These are phyloP conservation scores for Campoletis raptor DNA, from an alignment of 2,888 invertebrate species.

Conservation along the genomic window DNA sequence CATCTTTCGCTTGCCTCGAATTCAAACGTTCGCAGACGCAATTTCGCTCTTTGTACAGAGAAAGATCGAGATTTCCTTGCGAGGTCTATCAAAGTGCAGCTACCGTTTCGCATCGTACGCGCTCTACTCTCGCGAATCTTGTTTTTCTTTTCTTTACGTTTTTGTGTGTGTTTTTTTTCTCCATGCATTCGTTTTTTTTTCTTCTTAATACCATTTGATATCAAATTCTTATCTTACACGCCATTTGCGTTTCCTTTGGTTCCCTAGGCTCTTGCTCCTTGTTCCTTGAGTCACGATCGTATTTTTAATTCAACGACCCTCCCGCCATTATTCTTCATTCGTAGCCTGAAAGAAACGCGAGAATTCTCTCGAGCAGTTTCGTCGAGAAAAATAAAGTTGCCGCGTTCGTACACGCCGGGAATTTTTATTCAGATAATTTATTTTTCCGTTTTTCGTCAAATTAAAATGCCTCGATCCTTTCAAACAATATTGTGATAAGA, in stretches of 20 bases:
- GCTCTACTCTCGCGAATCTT: constrained; percentile 33
- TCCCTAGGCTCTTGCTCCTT: constrained; percentile 8
- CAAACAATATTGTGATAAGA: neutral
- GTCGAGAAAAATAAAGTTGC: constrained; percentile 1
- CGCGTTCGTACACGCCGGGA: neutral
- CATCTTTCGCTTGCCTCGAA: constrained; percentile 49
- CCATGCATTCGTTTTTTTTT: constrained; percentile 1
- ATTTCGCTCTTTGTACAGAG: constrained; percentile 53
- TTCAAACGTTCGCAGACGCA: constrained; percentile 38
- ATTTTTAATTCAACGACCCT: constrained; percentile 50
- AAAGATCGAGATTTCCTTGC: constrained; percentile 57
- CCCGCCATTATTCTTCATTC: constrained; percentile 47
- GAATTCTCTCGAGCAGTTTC: neutral
- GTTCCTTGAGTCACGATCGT: constrained; percentile 35
- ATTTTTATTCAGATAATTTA: constrained; percentile 6
- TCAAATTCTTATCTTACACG: constrained; percentile 57
- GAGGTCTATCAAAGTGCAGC: constrained; percentile 57
- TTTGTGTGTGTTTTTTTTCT: neutral
- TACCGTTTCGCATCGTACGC: constrained; percentile 64
- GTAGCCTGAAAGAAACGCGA: constrained; percentile 18
- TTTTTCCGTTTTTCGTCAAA: neutral
- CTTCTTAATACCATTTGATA: constrained; percentile 42
- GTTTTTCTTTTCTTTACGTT: constrained; percentile 25
- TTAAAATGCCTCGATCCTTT: neutral
- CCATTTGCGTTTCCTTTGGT: constrained; percentile 57